Conservation (phyloP, 2,797 vertebrate genomes). For the Sebastes cheni region DNA sequence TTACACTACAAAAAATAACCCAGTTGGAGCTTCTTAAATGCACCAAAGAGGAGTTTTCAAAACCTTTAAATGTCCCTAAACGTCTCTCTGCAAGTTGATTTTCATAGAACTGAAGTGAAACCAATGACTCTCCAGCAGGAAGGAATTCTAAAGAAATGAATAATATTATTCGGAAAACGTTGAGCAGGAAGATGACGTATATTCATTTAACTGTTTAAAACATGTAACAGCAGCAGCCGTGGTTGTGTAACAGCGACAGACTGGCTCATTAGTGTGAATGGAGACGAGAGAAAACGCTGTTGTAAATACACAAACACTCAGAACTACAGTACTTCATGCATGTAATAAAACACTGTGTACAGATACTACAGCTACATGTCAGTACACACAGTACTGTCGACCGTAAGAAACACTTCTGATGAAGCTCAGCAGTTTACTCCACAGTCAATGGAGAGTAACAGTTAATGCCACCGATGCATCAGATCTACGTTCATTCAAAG, state of each 20-base stretch:
- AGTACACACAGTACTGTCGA: background rate
- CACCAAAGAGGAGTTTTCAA: background rate
- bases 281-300: background rate
- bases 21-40: background rate
- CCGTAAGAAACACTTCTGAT: background rate
- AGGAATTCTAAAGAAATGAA: too few relatives aligned
- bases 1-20: background rate
- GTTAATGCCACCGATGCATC: background rate
- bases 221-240: background rate
- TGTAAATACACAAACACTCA: background rate
- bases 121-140: background rate
- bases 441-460: background rate
- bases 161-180: background rate
- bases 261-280: background rate
- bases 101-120: background rate
- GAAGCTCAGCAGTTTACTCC: background rate
- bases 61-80: background rate
- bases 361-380: slow-evolving; percentile 23
- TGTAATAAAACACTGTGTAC: slow-evolving; percentile 23
- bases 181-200: background rate
- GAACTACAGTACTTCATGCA: slow-evolving; percentile 38
- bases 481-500: background rate
- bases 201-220: background rate
- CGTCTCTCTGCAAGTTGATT: background rate
- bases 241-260: background rate